phyloP scores from a whole-genome alignment of 1,140 invertebrate species.

The Phymastichus coffea region DNA sequence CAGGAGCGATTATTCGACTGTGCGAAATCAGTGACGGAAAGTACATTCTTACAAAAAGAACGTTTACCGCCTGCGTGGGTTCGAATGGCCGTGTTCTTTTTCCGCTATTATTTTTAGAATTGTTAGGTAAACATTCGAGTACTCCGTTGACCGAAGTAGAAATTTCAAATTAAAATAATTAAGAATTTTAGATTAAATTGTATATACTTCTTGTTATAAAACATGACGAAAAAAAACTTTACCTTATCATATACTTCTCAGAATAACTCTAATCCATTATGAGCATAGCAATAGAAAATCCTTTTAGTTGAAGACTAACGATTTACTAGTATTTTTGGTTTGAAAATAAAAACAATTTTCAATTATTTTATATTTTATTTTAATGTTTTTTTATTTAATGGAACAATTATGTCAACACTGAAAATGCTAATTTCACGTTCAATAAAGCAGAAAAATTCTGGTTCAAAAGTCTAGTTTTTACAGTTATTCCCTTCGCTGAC shows the following conservation, averaged over 20 bases:
- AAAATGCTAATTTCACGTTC: neutral
- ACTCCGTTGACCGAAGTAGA: no score
- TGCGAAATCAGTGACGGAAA: constrained; percentile 55
- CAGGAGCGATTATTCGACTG: constrained; percentile 65
- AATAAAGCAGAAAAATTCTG: neutral
- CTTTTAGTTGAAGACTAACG: no score
- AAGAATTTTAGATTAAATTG: neutral
- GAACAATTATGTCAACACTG: neutral
- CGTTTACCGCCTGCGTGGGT: constrained; percentile 50
- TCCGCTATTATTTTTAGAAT: constrained; percentile 51
- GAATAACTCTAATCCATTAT: no score
- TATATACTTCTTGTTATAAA: neutral
- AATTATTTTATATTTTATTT: neutral
- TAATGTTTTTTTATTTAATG: neutral
- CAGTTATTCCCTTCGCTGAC: no score
- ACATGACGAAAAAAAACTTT: neutral
- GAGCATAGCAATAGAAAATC: no score
- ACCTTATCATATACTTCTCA: no score
- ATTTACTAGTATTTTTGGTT: no score
- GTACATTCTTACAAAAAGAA: constrained; percentile 42
- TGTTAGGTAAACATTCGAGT: neutral
- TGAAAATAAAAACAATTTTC: neutral
- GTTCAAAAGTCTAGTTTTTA: neutral
- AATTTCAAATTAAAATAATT: neutral
- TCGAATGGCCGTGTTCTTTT: constrained; percentile 42